Base-by-base conservation (phyloP, 2,113 vertebrate species). In the Haplochromis burtoni region DNA sequence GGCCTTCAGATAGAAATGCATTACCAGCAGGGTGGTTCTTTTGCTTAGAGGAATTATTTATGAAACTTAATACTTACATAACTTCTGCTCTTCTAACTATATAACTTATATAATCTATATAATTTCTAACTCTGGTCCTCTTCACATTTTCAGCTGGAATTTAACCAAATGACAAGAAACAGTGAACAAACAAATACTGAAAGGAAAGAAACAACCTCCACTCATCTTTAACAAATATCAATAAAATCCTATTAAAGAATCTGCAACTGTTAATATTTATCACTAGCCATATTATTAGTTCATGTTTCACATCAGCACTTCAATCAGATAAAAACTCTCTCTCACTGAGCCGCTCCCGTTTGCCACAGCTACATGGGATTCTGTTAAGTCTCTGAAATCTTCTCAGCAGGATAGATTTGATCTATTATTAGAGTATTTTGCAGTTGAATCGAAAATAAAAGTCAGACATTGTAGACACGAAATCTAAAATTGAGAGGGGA, bases 11-110 rank as follows among this genome's bases (percentile, higher is more conserved):
- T 8, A 84, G 1, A 86, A 81, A 80, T 59, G 6, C 38, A 47
- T 76, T 57, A 73, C 24, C 19, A 78, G 53, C 73, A 82, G 40
- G 55, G 49, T 53, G 80, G 29, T 31, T 54, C 10, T 83, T 84
- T 51, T 68, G 9, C n/a, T 84, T 16, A 49, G 31, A 92, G 90
- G 92, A 94, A 93, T 93, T 87, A 91, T 83, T 79, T 9, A 33
- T 73, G 45, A 82, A 84, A 63, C 11, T 68, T 16, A 80, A 86
- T 24, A 57, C 14, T 73, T 73, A 10, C 40, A 47, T 29, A 73
- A 73, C 38, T 1, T 29, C 40, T 26, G 14, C 21, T 71, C 66
- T 26, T 19, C 71, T 47, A 45, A 73, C 24, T 47, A 47, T 76
- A 47, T 45, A 71, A 71, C n/a, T 42, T 24, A 42, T 42, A 71